These are phyloP conservation scores for Bombus sibiricus DNA, from an alignment of 1,140 invertebrate species.

Conservation along the genomic window DNA sequence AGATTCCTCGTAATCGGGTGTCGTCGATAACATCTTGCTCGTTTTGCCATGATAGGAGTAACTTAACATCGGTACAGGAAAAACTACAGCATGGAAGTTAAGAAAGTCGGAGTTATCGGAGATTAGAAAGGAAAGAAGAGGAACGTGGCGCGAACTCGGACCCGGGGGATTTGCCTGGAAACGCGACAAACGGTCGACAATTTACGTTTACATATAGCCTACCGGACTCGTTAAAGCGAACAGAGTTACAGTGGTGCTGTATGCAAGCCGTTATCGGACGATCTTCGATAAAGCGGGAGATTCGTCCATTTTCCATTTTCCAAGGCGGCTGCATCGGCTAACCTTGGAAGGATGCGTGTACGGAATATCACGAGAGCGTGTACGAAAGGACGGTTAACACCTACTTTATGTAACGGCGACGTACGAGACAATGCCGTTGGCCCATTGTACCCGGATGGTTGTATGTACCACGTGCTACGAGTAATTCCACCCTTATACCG, in stretches of 20 bases:
- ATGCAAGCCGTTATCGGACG: background rate
- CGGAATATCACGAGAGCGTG: conserved; percentile 21
- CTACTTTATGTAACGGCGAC: conserved; percentile 58
- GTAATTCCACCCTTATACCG: conserved; percentile 60
- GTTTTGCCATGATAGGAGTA: background rate
- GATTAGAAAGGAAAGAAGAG: background rate
- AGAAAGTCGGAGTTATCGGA: too few relatives aligned
- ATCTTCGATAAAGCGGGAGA: background rate
- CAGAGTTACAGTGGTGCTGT: too few relatives aligned
- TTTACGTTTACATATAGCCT: background rate
- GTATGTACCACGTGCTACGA: conserved; percentile 52
- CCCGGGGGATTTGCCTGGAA: background rate
- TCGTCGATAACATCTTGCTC: conserved; percentile 49
- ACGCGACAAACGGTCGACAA: background rate
- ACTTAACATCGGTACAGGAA: background rate
- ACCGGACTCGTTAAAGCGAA: too few relatives aligned
- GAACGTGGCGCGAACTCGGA: background rate
- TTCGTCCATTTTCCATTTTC: conserved; percentile 17
- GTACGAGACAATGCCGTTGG: conserved; percentile 50
- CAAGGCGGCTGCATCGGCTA: background rate
- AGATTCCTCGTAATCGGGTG: conserved; percentile 52
- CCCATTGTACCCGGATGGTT: conserved; percentile 48
- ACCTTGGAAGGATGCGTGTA: conserved; percentile 35
- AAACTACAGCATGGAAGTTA: background rate
- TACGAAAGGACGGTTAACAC: conserved; percentile 56